phyloP scores from a whole-genome alignment of 92 coral and sea anemone species.

The Nematostella vectensis region DNA sequence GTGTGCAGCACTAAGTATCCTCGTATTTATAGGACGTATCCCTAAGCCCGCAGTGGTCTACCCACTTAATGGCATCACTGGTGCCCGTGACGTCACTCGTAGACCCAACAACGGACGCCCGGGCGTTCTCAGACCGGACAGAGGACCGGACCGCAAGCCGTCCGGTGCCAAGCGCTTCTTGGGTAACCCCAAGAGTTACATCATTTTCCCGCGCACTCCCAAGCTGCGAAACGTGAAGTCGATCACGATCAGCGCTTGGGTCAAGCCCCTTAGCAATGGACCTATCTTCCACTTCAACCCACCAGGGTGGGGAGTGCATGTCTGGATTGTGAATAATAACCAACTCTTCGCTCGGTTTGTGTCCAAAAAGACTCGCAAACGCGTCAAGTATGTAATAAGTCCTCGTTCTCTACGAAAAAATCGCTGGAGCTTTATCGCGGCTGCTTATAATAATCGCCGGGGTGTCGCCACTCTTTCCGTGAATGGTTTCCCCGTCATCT shows the following conservation, averaged over 20 bases:
- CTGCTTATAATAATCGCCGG: conserved; percentile 40
- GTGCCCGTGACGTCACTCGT: conserved; percentile 49
- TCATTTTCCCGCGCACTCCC: conserved; percentile 40
- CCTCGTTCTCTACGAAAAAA: conserved; percentile 37
- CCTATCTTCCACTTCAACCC: conserved; percentile 59
- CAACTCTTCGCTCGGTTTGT: conserved; percentile 45
- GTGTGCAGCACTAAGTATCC: too few species aligned
- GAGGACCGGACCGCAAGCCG: conserved; percentile 66
- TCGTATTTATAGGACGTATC: too few species aligned
- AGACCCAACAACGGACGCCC: conserved; percentile 46
- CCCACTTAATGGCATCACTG: conserved; percentile 39
- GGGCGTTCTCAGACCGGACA: conserved; percentile 31
- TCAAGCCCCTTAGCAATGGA: conserved; percentile 55
- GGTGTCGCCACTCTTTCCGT: conserved; percentile 44
- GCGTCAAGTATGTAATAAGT: conserved; percentile 24
- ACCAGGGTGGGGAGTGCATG: conserved; percentile 34
- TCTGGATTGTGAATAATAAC: conserved; percentile 43
- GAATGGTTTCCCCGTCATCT: conserved; percentile 50
- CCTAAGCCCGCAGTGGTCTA: conserved; percentile 43
- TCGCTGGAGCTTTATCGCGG: conserved; percentile 51
- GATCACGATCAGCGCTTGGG: conserved; percentile 65
- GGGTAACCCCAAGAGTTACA: conserved; percentile 42
- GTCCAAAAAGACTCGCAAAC: conserved; percentile 37
- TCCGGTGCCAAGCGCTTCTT: conserved; percentile 47
- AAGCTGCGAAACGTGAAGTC: conserved; percentile 48